Evolutionary conservation across 1,140 invertebrate genomes (phyloP).

Genomic region (Nixonia krombeini): DNA sequence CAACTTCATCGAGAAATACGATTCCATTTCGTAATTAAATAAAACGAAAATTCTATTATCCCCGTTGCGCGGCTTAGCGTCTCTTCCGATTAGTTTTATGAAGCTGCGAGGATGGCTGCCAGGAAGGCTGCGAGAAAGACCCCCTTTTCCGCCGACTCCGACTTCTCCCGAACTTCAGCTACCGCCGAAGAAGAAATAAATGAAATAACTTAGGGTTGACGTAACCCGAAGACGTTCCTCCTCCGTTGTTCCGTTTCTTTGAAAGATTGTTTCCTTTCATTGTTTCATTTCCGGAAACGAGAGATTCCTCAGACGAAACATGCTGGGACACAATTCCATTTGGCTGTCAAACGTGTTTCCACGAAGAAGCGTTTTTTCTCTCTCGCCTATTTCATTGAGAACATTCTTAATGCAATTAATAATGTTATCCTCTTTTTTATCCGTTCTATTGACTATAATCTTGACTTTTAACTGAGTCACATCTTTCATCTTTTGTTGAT

Average conservation of each 20-base stretch:
- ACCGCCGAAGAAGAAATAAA: constrained; percentile 28
- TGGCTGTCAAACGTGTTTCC: too few relatives aligned
- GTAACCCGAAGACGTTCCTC: constrained; percentile 11
- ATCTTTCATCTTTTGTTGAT: too few relatives aligned
- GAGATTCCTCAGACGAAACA: constrained; percentile 4
- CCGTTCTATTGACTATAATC: too few relatives aligned
- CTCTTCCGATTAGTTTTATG: constrained; percentile 39
- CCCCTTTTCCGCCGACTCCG: constrained; percentile 1
- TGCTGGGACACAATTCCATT: too few relatives aligned
- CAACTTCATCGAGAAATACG: constrained; percentile 10
- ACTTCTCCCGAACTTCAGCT: constrained; percentile 15
- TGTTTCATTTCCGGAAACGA: background rate
- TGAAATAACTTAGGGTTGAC: constrained; percentile 33
- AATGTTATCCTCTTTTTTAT: too few relatives aligned
- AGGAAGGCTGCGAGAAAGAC: too few relatives aligned
- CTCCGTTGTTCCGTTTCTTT: constrained; percentile 9
- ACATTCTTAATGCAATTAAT: too few relatives aligned
- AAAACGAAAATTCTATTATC: constrained; percentile 39
- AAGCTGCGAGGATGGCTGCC: constrained; percentile 9
- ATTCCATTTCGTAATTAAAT: constrained; percentile 40
- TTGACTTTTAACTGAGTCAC: too few relatives aligned
- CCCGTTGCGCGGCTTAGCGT: constrained; percentile 28
- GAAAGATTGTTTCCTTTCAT: constrained; percentile 22
- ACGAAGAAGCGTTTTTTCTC: too few relatives aligned
- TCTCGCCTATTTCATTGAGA: too few relatives aligned